Evolutionary conservation across 2,888 invertebrate species (phyloP).

Genomic region (Strigamia transsilvanica): DNA sequence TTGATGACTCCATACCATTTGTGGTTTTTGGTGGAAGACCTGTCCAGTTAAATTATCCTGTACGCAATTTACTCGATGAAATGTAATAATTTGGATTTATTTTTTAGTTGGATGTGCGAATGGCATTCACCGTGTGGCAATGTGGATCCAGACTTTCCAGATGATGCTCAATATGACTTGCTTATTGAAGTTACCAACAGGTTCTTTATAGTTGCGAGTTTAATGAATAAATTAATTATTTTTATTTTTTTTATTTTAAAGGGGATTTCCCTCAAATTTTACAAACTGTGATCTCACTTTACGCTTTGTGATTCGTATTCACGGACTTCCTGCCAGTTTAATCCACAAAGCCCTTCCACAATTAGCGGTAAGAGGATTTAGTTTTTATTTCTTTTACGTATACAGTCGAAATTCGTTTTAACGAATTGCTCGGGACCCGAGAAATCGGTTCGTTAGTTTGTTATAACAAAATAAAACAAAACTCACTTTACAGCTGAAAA

Average conservation of each 20-base stretch:
- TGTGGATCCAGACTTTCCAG: background rate
- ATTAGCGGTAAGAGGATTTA: background rate
- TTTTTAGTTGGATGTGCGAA: constrained; percentile 18
- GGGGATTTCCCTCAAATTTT: background rate
- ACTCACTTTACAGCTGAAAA: no score
- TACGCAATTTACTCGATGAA: background rate
- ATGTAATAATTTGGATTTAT: background rate
- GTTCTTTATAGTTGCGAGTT: background rate
- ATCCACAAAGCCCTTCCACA: constrained; percentile 19
- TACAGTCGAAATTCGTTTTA: no score
- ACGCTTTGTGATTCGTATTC: constrained; percentile 16
- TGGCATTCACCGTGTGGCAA: constrained; percentile 23
- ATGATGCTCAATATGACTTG: constrained; percentile 7
- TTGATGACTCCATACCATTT: background rate
- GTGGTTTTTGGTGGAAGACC: background rate
- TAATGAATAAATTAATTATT: background rate
- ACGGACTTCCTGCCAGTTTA: constrained; percentile 17
- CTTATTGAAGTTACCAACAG: constrained; percentile 15
- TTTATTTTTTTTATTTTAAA: background rate
- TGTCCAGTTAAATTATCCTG: background rate
- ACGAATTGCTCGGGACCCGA: no score
- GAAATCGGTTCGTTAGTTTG: no score
- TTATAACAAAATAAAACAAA: no score
- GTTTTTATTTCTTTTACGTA: background rate
- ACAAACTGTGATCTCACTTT: background rate